Evolutionary conservation across 1,140 invertebrate genomes (phyloP), one percentile per base, ranked within the genome.

Genomic region (Semibalanus balanoides): DNA sequence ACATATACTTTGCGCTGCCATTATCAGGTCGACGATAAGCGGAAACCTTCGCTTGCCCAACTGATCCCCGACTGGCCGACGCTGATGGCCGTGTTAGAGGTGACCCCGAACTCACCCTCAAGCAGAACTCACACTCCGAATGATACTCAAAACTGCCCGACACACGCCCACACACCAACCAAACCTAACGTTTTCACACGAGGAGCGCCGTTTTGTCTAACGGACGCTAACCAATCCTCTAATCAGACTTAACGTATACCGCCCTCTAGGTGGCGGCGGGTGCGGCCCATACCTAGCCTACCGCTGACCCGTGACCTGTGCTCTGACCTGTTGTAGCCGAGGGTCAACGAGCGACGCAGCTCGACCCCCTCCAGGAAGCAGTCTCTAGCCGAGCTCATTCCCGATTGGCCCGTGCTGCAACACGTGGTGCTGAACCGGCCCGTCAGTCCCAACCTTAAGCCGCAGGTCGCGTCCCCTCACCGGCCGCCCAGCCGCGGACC

Each of bases 31-130:
- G 51, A 64, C 1, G 51, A 25, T 74, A 78, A 76, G 82, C 90
- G 93, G 88, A 89, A 93, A 87, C 90, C 89, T 82, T 96, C 94
- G 80, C 87, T 97, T 84, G 93, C 94, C 81, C 93, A 97, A 86
- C 86, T 96, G 87, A 97, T 97, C 85, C 94, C 94, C 81, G 95
- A 96, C 87, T 97, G 95, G 95, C 95, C 95, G 81, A 90, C 89
- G 81, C 89, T 97, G 81, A 92, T 95, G 87, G 91, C 90, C 86
- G 92, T 93, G 75, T 78, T 78, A 70, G 73, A 77, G 51, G 51
- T 64, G 51, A 64, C 11, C 51, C n/a, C 35, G 35, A 17, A 5
- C 35, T 5, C 35, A 40, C 5, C 35, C 35, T 17, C 35, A 40
- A 40, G 35, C 5, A 17, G 35, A 17, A 17, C 35, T 5, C 35